These are phyloP conservation scores for Nymphalis c-album DNA, from an alignment of 2,888 invertebrate genomes.

Conservation along the genomic window DNA sequence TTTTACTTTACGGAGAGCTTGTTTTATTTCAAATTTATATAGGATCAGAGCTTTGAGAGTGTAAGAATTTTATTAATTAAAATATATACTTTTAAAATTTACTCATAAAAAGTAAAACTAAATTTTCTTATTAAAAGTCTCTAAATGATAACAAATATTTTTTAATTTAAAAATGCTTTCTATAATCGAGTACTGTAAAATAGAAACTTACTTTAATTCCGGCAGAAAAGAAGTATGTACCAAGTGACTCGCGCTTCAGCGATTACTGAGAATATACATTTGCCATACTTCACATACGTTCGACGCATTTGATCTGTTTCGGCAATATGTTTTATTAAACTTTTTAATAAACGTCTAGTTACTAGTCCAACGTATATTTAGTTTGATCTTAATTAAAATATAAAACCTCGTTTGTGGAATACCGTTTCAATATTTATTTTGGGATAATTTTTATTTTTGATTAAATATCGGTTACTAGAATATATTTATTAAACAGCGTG, in stretches of 20 bases:
- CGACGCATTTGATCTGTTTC: conserved; percentile 32
- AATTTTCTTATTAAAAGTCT: too few relatives aligned
- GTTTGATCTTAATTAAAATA: neutral
- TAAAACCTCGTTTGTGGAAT: neutral
- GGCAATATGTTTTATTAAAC: conserved; percentile 16
- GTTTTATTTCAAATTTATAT: too few relatives aligned
- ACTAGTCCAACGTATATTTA: neutral
- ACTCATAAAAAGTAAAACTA: neutral
- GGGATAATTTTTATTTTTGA: too few relatives aligned
- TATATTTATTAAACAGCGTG: too few relatives aligned
- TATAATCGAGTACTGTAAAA: too few relatives aligned
- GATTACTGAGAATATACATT: conserved; percentile 33
- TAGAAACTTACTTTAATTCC: conserved; percentile 17
- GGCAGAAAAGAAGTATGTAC: conserved; percentile 4
- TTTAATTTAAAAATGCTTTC: too few relatives aligned
- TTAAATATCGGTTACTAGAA: too few relatives aligned
- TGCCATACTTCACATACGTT: conserved; percentile 36
- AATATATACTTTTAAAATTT: too few relatives aligned
- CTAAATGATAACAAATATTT: neutral
- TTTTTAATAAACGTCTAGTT: conserved; percentile 16
- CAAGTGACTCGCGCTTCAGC: conserved; percentile 24
- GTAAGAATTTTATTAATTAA: too few relatives aligned
- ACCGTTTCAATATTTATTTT: neutral
- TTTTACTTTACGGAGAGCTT: too few relatives aligned
- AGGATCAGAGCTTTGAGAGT: too few relatives aligned